Conservation (phyloP, 37 sponge, comb jelly and placozoan species). For the Crambe crambe region DNA sequence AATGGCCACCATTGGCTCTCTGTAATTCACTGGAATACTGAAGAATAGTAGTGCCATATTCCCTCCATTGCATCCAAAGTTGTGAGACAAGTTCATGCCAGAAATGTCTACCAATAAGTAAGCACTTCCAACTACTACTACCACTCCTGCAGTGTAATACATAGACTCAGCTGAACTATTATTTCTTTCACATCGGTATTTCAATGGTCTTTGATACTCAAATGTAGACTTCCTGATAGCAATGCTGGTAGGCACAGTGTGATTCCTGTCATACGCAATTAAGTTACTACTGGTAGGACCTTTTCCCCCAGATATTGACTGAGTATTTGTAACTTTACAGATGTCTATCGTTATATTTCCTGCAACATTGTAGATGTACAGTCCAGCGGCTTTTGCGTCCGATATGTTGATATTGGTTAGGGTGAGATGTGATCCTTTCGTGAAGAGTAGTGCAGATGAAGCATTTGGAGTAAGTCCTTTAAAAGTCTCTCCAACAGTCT, state of each 20-base stretch:
- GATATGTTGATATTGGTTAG: not conserved
- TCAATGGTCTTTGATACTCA: not conserved
- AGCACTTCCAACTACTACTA: not conserved
- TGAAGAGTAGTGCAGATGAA: not conserved
- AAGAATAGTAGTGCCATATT: not conserved
- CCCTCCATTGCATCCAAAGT: conserved; percentile 2
- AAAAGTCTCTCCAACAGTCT: not conserved
- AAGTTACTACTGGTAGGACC: not conserved
- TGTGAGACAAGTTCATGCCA: not conserved
- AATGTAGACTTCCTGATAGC: no score
- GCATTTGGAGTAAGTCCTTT: not conserved
- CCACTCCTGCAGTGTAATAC: not conserved
- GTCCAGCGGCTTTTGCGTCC: not conserved
- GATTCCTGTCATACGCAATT: not conserved
- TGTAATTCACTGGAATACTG: not conserved
- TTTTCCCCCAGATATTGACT: not conserved
- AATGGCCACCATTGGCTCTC: not conserved
- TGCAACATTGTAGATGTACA: not conserved
- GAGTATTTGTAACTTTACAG: not conserved
- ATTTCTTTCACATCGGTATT: not conserved
- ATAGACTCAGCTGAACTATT: not conserved
- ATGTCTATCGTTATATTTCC: not conserved
- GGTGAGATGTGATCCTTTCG: not conserved
- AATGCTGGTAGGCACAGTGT: not conserved
- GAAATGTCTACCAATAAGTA: not conserved